phyloP scores from a whole-genome alignment of 2,113 vertebrate genomes.

The Chlorodrepanis virens region DNA sequence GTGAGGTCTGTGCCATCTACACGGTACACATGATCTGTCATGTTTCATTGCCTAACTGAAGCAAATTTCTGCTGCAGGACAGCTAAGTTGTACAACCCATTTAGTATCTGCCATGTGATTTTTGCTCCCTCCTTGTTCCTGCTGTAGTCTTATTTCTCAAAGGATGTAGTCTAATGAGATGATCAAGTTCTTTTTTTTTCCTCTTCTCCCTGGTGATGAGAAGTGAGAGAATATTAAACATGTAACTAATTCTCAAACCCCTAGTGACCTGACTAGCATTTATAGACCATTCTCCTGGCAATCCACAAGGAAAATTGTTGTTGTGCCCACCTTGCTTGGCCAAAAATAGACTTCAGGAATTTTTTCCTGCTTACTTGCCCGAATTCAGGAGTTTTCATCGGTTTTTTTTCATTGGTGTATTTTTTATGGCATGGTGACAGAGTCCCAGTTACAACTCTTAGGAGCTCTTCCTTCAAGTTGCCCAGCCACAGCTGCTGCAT shows the following conservation, averaged over 20 bases:
- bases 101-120: neutral
- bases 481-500: neutral
- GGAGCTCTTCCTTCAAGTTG: neutral
- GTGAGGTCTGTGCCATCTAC: neutral
- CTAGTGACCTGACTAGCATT: neutral
- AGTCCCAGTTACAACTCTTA: neutral
- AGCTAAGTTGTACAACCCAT: neutral
- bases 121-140: neutral
- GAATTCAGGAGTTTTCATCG: neutral
- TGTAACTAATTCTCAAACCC: constrained; percentile 26
- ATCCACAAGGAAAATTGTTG: neutral
- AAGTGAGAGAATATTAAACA: neutral
- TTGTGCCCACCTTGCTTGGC: neutral
- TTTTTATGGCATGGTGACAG: neutral
- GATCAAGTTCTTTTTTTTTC: neutral
- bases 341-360: neutral
- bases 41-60: neutral
- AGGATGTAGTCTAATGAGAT: neutral
- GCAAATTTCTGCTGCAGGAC: neutral
- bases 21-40: neutral
- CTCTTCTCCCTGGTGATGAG: neutral
- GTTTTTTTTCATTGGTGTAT: neutral
- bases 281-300: neutral
- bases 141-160: constrained; percentile 9
- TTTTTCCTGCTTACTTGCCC: neutral